Conservation (phyloP, 2,113 vertebrate species). For the Indicator maculatus region DNA sequence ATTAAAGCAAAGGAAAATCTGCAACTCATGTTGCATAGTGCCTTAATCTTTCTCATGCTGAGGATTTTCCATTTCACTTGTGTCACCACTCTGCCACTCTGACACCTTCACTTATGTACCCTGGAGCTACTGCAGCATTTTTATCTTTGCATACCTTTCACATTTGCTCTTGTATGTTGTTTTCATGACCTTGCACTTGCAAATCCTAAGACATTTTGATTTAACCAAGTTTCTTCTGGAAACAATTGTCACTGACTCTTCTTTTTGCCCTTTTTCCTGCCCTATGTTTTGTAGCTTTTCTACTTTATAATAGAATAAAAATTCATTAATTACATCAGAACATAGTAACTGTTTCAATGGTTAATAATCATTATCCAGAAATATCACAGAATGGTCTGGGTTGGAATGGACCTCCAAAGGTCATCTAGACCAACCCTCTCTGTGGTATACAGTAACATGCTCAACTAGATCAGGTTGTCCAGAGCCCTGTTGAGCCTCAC, state of each 20-base stretch:
- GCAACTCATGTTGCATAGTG: background rate
- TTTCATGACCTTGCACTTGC: background rate
- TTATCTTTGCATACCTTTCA: background rate
- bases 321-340: background rate
- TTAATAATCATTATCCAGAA: background rate
- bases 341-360: no score
- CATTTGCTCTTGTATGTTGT: fast-evolving
- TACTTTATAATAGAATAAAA: background rate
- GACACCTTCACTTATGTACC: background rate
- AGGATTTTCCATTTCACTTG: background rate
- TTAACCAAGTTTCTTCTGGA: background rate
- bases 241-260: background rate
- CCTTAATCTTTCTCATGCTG: background rate
- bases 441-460: no score
- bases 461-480: no score
- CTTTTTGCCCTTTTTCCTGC: background rate
- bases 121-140: background rate
- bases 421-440: no score
- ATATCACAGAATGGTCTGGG: no score
- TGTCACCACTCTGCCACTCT: background rate
- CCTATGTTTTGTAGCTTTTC: background rate
- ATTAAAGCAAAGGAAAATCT: background rate
- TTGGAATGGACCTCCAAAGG: no score
- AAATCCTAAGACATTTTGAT: background rate
- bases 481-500: no score